These are phyloP conservation scores for Pelvicachromis taeniatus DNA, from an alignment of 2,113 vertebrate species.

Conservation along the genomic window DNA sequence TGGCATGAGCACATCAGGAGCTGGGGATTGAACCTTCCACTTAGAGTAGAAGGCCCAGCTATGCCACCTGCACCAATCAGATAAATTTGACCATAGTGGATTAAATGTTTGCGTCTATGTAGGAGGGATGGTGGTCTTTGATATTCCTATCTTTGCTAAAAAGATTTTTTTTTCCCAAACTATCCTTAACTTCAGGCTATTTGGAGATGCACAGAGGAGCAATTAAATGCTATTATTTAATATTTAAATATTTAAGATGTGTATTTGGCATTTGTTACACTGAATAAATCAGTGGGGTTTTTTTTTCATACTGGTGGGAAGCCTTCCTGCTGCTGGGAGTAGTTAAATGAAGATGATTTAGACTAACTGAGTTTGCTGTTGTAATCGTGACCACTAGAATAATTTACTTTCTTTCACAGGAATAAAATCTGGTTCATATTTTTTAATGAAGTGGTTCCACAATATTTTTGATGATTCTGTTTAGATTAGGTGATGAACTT, in stretches of 20 bases:
- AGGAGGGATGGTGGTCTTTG: background rate
- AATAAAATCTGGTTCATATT: background rate
- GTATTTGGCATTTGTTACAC: background rate
- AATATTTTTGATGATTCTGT: background rate
- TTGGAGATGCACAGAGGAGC: background rate
- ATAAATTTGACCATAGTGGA: accelerated
- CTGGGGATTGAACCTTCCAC: background rate
- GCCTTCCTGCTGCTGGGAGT: background rate
- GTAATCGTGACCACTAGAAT: accelerated
- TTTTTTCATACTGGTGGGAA: background rate
- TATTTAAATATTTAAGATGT: background rate
- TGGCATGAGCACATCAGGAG: background rate
- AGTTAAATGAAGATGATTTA: background rate
- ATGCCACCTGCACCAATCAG: background rate
- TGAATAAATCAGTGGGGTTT: background rate
- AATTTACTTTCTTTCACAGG: background rate
- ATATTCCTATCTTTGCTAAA: background rate
- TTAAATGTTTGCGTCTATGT: background rate
- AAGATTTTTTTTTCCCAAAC: background rate
- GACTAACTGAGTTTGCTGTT: background rate
- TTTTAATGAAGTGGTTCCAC: background rate
- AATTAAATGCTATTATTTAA: background rate
- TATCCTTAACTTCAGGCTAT: background rate
- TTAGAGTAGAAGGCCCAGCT: background rate
- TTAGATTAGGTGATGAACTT: background rate